Conservation (phyloP, 2,888 invertebrate genomes). For the Amphipoea oculea region DNA sequence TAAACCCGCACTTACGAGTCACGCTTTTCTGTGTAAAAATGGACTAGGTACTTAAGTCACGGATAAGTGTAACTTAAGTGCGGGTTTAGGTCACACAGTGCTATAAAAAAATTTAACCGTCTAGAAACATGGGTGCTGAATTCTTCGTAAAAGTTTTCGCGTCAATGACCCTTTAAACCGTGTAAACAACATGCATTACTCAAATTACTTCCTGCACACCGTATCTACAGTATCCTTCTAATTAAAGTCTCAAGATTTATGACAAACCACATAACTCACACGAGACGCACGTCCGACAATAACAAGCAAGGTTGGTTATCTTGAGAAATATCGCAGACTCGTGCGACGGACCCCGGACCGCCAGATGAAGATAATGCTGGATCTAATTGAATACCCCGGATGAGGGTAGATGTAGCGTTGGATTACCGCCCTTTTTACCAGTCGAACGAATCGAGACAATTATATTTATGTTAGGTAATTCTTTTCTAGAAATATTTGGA, state of each 20-base stretch:
- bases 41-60: not conserved
- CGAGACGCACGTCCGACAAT: slow-evolving; percentile 53
- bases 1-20: no score
- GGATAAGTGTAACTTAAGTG: not conserved
- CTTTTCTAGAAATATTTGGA: not conserved
- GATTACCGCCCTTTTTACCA: slow-evolving; percentile 60
- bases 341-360: slow-evolving; percentile 61
- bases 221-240: slow-evolving; percentile 7
- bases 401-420: slow-evolving; percentile 60
- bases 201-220: not conserved
- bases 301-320: slow-evolving; percentile 69
- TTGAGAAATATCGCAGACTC: slow-evolving; percentile 77
- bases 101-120: not conserved
- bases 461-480: slow-evolving; percentile 6
- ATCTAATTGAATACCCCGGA: slow-evolving; percentile 78
- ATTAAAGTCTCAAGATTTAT: slow-evolving; percentile 57
- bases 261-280: slow-evolving; percentile 51
- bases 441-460: slow-evolving; percentile 48
- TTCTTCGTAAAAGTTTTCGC: not conserved
- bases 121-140: not conserved
- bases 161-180: not conserved
- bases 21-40: not conserved
- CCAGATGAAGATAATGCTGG: slow-evolving; percentile 75
- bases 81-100: not conserved
- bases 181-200: not conserved